Base-by-base conservation (phyloP, 2,797 vertebrate genomes). In the Botia kubotai region DNA sequence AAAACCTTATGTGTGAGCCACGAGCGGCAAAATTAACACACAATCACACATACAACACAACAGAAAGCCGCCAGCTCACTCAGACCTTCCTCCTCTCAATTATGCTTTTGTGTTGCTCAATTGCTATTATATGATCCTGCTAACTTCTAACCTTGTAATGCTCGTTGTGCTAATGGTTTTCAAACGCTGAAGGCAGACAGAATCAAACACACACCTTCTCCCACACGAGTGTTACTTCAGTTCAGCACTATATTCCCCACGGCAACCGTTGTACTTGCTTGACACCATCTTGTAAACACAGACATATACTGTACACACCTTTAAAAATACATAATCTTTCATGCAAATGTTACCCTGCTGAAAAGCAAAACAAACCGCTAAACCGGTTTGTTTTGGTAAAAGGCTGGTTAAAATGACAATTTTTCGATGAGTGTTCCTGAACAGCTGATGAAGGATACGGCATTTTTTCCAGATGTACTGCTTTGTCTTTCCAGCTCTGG, bases 191-290 rank as follows among this genome's bases (percentile, higher is more conserved):
- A 60, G 26, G 4, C 29, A 72, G 11, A 63, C 26, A n/a, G 23
- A 79, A 43, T 66, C 16, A 26, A 33, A 23, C 48, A 55, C 48
- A 43, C 48, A 72, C 58, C 65, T 72, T 72, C 77, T 80, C 60
- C 70, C 26, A 66, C 48, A 72, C 57, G 17, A 60, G 26, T 19
- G 5, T 72, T 48, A 43, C 33, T 17, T 39, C 29, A 53, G 33
- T 39, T 72, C 26, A 65, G 8, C 63, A 39, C 17, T n/a, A 65
- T 65, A 39, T 39, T 39, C 33, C 33, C 17, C 2, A 39, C 39
- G 16, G 8, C 29, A 65, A 65, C 17, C n/a, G 16, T 65, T 39
- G 33, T 14, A 36, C n/a, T 57, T 57, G 53, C n/a, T 5, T 1
- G 19, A 57, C n/a, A 58, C 19, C 3, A n/a, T 36, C 8, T 39